These are phyloP conservation scores for Aradus depressus DNA, from an alignment of 2,888 invertebrate species.

Conservation along the genomic window DNA sequence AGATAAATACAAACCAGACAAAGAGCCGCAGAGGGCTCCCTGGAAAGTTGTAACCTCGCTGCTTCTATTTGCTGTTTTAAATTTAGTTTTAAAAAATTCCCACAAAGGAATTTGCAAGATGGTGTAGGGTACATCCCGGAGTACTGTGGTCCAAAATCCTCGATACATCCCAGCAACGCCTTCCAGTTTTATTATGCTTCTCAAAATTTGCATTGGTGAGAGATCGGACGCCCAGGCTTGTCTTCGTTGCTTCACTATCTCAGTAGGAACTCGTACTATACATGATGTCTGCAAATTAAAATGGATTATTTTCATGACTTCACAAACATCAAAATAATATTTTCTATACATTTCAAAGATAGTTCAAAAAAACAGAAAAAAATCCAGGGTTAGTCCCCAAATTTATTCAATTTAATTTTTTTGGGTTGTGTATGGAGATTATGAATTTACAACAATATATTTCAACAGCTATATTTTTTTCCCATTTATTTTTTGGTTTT, in stretches of 20 bases:
- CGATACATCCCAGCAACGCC: conserved; percentile 42
- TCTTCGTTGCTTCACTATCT: conserved; percentile 88
- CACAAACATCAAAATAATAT: too few species aligned
- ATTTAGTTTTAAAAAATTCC: conserved; percentile 71
- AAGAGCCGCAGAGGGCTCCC: conserved; percentile 74
- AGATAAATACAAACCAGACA: conserved; percentile 50
- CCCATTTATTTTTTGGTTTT: too few species aligned
- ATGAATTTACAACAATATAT: too few species aligned
- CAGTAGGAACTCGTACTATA: conserved; percentile 83
- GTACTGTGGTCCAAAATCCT: conserved; percentile 56
- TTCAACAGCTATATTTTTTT: too few species aligned
- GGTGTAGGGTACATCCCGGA: conserved; percentile 85
- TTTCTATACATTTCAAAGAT: too few species aligned
- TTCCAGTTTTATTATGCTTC: conserved; percentile 35
- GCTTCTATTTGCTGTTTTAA: too few species aligned
- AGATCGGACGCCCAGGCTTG: conserved; percentile 52
- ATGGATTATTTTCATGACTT: too few species aligned
- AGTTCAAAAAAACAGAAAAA: too few species aligned
- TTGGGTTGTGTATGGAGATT: too few species aligned
- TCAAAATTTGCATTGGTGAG: conserved; percentile 36
- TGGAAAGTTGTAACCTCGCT: conserved; percentile 49
- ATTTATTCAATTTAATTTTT: too few species aligned
- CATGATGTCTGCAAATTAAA: conserved; percentile 75
- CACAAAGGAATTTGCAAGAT: conserved; percentile 91
- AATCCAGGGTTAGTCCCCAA: too few species aligned